Percentiles rank a stretch among this genome's conserved stretches.
Conservation (phyloP, 2,888 invertebrate species). For the Morpho deidamia region DNA sequence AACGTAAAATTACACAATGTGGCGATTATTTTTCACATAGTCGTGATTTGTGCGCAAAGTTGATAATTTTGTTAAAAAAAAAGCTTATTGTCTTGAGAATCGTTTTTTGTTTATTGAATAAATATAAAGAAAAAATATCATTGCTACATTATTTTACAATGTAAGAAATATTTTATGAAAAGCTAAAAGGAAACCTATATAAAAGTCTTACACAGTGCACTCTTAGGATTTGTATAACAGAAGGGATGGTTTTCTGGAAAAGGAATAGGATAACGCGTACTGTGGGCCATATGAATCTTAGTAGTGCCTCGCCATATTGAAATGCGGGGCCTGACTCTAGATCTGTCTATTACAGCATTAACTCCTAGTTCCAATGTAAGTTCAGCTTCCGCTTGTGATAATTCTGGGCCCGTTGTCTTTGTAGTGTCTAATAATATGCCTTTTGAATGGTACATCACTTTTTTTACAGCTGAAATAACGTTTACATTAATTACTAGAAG, state of each 20-base stretch:
- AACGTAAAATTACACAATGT: too few species aligned
- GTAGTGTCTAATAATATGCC: background rate
- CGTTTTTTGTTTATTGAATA: too few species aligned
- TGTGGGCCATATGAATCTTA: constrained; percentile 40
- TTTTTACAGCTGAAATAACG: background rate
- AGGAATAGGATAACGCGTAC: constrained; percentile 42
- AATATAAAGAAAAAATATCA: too few species aligned
- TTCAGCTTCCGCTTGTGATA: constrained; percentile 12
- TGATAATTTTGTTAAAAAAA: too few species aligned
- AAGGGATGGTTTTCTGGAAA: constrained; percentile 49
- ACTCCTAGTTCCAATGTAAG: constrained; percentile 8
- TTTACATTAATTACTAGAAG: too few species aligned
- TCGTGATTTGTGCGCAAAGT: too few species aligned
- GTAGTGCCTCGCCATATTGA: constrained; percentile 25
- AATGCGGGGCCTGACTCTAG: background rate
- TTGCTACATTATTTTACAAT: too few species aligned
- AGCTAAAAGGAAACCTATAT: constrained; percentile 17
- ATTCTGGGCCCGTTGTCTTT: background rate
- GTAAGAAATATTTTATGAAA: too few species aligned
- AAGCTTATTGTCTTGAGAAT: too few species aligned
- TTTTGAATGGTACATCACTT: background rate
- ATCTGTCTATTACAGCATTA: background rate
- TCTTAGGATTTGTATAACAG: constrained; percentile 46
- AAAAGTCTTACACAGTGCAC: constrained; percentile 39
- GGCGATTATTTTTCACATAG: too few species aligned